Evolutionary conservation across 2,113 vertebrate species (phyloP).

Genomic region (Rhynchopsitta pachyrhyncha): DNA sequence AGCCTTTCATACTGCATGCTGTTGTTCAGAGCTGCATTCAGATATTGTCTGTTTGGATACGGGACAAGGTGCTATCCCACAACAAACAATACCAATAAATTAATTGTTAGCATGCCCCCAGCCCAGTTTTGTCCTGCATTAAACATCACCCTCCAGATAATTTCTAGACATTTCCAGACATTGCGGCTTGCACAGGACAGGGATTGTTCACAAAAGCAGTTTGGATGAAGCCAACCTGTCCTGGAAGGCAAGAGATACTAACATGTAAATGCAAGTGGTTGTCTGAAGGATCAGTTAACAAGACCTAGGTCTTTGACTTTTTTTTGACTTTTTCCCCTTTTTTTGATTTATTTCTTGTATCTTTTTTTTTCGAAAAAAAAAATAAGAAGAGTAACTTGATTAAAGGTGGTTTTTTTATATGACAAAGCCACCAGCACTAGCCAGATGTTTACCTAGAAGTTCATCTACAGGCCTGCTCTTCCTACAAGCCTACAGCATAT

Average conservation of each 20-base stretch:
- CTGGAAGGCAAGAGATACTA: neutral
- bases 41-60: neutral
- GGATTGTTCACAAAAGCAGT: neutral
- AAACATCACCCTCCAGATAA: neutral
- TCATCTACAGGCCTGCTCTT: neutral
- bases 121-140: neutral
- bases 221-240: neutral
- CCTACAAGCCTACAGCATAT: fast-evolving
- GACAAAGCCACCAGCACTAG: neutral
- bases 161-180: neutral
- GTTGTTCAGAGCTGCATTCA: neutral
- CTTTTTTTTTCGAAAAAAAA: too few species aligned
- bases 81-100: neutral
- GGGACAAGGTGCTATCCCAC: neutral
- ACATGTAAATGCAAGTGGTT: neutral
- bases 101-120: neutral
- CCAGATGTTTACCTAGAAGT: neutral
- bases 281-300: neutral
- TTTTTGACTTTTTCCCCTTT: fast-evolving
- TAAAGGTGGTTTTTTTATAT: neutral
- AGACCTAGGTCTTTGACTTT: neutral
- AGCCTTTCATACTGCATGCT: neutral
- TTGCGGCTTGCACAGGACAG: neutral
- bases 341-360: neutral
- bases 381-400: neutral